Evolutionary conservation across 2,797 vertebrate species (phyloP), one percentile per base, ranked within the genome.

Genomic region (Microcaecilia unicolor): DNA sequence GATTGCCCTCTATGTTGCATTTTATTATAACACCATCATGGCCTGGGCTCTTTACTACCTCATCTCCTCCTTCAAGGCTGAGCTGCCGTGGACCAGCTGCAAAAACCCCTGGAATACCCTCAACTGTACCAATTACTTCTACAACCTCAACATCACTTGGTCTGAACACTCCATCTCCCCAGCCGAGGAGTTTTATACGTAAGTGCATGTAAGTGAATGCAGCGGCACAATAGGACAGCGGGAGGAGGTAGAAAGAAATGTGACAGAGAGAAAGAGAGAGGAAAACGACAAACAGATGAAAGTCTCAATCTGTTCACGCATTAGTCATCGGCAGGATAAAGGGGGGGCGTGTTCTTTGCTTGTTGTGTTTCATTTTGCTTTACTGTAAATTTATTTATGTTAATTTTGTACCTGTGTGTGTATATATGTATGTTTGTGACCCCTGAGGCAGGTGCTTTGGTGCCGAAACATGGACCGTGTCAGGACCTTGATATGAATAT

Each of bases 11-110:
- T 98, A 96, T 17, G 61, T 98, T 1, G 89, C 93, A 57, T 99
- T 96, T 74, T 99, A 99, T 78, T 99, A 99, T 74, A 99, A 99
- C 78, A 99, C 95, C 75, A 95, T 99, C 67, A 98, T 98, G 84
- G 93, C 96, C 48, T 99, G 96, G 96, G 93, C 93, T 2, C 71
- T 99, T 51, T 99, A 96, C 76, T 99, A 98, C 84, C 86, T 99
- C 64, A 50, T 95, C 7, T 93, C 92, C 2, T 98, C 95, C 22
- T 92, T 99, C 55, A 81, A 75, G 17, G 27, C 72, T 27, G 83
- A 78, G 21, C 80, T 98, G 63, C 96, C 96, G 10, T 99, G 96
- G 96, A 87, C 87, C 26, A 93, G 84, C 55, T 99, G 96, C 76
- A 55, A 41, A 25, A 98, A 99, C 8, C 25, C 69, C 17, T 99